Evolutionary conservation across 2,888 invertebrate genomes (phyloP).

Genomic region (Liposcelis brunnea): DNA sequence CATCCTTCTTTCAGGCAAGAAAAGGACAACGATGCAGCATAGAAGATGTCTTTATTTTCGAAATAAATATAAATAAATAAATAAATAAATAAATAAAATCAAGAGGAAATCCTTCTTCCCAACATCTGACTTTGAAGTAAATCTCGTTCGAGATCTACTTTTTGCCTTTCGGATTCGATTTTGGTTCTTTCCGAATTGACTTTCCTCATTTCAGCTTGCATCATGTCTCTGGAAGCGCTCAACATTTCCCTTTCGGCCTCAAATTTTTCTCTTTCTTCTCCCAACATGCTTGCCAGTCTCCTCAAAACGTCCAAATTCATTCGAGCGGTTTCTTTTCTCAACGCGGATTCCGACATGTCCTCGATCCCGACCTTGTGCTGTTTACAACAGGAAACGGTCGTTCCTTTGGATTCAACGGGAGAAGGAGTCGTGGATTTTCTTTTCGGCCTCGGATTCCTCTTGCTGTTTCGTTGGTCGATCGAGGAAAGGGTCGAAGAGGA

Average conservation of each 20-base stretch:
- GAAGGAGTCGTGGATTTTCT: background rate
- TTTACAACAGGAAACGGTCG: constrained; percentile 1
- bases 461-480: background rate
- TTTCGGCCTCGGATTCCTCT: background rate
- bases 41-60: too few relatives aligned
- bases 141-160: constrained; percentile 14
- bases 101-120: constrained; percentile 5
- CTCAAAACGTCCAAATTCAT: constrained; percentile 14
- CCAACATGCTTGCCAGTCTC: constrained; percentile 11
- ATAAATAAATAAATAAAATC: background rate
- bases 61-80: too few relatives aligned
- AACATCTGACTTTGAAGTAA: constrained; percentile 14
- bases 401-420: background rate
- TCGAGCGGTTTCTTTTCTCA: constrained; percentile 11
- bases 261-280: constrained; percentile 13
- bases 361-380: background rate
- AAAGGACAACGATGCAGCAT: too few relatives aligned
- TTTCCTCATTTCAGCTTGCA: constrained; percentile 13
- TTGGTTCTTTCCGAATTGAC: constrained; percentile 11
- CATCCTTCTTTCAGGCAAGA: too few relatives aligned
- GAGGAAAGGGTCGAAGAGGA: background rate
- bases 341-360: background rate
- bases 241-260: constrained; percentile 12
- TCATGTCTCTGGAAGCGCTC: constrained; percentile 10
- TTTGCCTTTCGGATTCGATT: constrained; percentile 12